phyloP scores from a whole-genome alignment of 2,888 invertebrate species.

The Drosophila mayaguana region DNA sequence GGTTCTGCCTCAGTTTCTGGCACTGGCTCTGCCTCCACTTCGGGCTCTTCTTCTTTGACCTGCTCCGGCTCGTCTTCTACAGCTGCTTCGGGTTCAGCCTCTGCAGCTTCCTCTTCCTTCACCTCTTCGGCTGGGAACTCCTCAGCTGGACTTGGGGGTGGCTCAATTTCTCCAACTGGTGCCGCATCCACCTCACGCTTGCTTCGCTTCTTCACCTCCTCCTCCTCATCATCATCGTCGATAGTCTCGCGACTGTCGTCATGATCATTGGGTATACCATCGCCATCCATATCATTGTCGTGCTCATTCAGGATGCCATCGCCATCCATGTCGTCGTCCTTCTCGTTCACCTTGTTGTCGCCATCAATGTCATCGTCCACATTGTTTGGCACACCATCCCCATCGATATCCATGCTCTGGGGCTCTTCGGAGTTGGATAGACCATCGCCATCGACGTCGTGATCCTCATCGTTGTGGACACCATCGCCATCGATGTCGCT shows the following conservation, averaged over 20 bases:
- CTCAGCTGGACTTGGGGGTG: constrained; percentile 67
- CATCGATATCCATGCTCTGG: constrained; percentile 66
- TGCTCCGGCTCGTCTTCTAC: constrained; percentile 11
- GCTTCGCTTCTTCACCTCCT: constrained; percentile 82
- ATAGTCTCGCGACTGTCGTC: constrained; percentile 71
- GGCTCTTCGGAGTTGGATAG: constrained; percentile 59
- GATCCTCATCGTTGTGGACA: constrained; percentile 79
- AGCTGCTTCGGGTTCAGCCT: constrained; percentile 76
- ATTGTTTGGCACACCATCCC: constrained; percentile 66
- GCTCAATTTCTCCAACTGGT: constrained; percentile 53
- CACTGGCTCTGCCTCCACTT: neutral
- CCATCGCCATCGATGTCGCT: constrained; percentile 84
- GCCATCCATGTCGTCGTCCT: constrained; percentile 83
- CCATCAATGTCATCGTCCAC: constrained; percentile 78
- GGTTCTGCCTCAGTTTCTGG: neutral
- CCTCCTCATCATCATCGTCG: constrained; percentile 68
- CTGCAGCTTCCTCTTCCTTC: constrained; percentile 65
- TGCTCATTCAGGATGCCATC: constrained; percentile 84
- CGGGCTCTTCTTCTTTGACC: constrained; percentile 12
- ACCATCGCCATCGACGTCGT: constrained; percentile 70
- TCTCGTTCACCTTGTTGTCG: constrained; percentile 83
- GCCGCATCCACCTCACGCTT: constrained; percentile 84
- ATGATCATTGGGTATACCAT: constrained; percentile 69
- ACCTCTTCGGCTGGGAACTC: constrained; percentile 72
- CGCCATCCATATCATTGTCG: constrained; percentile 68